Evolutionary conservation across 2,113 vertebrate genomes (phyloP), one percentile per base, ranked within the genome.

Genomic region (Chamaetylas fuelleborni): DNA sequence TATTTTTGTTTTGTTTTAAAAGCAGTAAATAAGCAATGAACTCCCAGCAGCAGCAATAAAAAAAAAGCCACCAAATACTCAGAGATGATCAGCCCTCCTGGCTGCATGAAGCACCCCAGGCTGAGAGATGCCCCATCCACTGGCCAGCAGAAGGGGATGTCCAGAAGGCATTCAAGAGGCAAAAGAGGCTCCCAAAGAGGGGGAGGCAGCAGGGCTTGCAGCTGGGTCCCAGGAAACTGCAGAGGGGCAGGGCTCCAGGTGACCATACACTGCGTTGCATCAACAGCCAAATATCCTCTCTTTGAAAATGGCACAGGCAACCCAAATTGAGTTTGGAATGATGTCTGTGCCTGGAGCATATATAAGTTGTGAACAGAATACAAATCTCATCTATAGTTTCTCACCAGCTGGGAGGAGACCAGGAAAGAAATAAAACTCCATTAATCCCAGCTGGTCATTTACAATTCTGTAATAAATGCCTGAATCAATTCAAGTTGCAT

Each of bases 401-500:
- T 70, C 60, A 81, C 50, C 48, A 64, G 40, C 13, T 50, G 19
- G 53, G 45, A 92, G 54, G 86, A 74, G 43, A 45, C 45, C 19
- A 62, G 23, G 31, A 72, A 88, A 92, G 61, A 91, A 78, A 74
- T 4, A 86, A 70, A 93, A 62, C 8, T 72, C 25, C 56, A 81
- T 74, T 89, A 92, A 81, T 34, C 77, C 57, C 51, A 62, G 24
- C 23, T 31, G 36, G 50, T 22, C 72, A 51, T 78, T 71, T 50
- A 74, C 38, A 67, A 11, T 78, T 91, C 61, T 54, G 31, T 62
- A 77, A 67, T 50, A 83, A 92, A 80, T 24, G 16, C 9, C 65
- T 38, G 51, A 86, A 89, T 61, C 53, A 56, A 67, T 60, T 86
- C 25, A 77, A 76, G 31, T 29, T 4, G 1, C 11, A 31, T 45